Evolutionary conservation across 2,113 vertebrate genomes (phyloP), one percentile per base, ranked within the genome.

Genomic region (Corythornis madagascariensis): DNA sequence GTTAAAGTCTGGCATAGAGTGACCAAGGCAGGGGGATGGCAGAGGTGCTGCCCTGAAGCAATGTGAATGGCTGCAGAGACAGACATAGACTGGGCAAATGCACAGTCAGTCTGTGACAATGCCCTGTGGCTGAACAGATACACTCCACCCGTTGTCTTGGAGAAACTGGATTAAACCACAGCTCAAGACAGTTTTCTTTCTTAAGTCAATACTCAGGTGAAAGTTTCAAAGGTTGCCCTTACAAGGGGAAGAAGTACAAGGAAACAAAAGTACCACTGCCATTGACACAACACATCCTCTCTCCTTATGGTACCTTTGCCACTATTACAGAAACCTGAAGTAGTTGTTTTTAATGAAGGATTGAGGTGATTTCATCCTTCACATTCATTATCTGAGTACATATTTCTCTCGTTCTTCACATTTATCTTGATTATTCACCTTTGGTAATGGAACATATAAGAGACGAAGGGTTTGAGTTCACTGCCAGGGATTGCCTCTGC

Each of bases 391-490:
- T 64, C 76, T 88, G 75, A 90, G 77, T 72, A 80, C 43, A 59
- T 95, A 77, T 72, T 89, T 94, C 73, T 91, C 61, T 92, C 5
- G 2, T 88, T 85, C 85, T 93, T 95, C 43, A 72, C 90, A 77
- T 90, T 86, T 89, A 31, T 63, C 59, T 89, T 66, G 40, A 88
- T 92, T 97, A 95, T 95, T 96, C 89, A 86, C 91, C 85, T 94
- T 77, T 71, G 64, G 93, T 95, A 93, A 93, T 95, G 92, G 94
- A 95, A 96, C 77, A 84, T 83, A 5, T 89, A 91, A 90, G n/a
- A 92, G 83, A 75, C 28, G 87, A 84, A 82, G 94, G 74, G 43
- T 2, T n/a, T 90, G 86, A 94, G 70, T 74, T 92, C 65, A 31
- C 61, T 95, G 86, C 56, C 83, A 81, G 66, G 69, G 80, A 94